A percentile compares a stretch with the other conserved stretches of the same genome.
These are phyloP conservation scores for Lasioglossum morio DNA, from an alignment of 2,888 invertebrate genomes.

Conservation along the genomic window DNA sequence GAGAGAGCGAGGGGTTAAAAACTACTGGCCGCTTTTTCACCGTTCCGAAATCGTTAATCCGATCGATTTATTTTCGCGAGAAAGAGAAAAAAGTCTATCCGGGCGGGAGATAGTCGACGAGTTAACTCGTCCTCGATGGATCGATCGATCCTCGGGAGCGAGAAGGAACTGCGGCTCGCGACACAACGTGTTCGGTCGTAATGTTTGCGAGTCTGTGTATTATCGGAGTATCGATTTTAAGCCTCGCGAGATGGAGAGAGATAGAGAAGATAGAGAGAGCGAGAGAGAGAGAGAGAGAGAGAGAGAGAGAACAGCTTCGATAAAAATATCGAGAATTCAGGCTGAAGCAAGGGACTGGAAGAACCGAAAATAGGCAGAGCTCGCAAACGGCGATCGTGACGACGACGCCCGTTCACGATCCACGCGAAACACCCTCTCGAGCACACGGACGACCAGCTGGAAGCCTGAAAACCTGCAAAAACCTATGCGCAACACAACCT, in stretches of 20 bases:
- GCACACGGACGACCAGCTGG: neutral
- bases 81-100: neutral
- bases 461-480: constrained; percentile 13
- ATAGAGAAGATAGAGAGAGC: neutral
- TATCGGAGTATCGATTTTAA: constrained; percentile 6
- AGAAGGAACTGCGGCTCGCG: constrained; percentile 13
- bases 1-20: neutral
- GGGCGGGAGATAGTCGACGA: neutral
- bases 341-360: constrained; percentile 22
- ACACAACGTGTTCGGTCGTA: constrained; percentile 13
- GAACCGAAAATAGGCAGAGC: constrained; percentile 21
- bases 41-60: constrained; percentile 2
- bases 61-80: neutral
- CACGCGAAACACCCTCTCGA: constrained; percentile 10
- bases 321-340: constrained; percentile 18
- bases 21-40: constrained; percentile 2
- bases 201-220: constrained; percentile 13
- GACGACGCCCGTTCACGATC: constrained; percentile 13
- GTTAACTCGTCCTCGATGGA: constrained; percentile 2
- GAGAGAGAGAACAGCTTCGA: too few species aligned
- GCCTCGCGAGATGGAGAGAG: neutral
- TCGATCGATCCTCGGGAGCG: constrained; percentile 4
- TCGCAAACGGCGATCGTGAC: neutral
- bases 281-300: constrained; percentile 5
- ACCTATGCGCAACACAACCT: neutral